phyloP scores from a whole-genome alignment of 2,113 vertebrate genomes.

The Tupaia tana region DNA sequence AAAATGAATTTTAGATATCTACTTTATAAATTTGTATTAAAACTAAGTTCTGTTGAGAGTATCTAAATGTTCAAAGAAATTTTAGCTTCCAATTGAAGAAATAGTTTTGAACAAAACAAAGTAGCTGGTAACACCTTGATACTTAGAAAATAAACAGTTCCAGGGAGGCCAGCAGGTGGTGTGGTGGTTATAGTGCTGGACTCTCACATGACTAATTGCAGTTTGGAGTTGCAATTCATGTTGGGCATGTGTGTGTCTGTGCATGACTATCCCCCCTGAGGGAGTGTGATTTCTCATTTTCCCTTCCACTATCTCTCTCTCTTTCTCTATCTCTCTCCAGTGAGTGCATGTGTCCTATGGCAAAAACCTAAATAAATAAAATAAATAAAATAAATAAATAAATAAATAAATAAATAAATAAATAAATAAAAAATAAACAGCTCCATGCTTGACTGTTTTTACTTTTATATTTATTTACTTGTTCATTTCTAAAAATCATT shows the following conservation, averaged over 20 bases:
- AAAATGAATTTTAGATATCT: neutral
- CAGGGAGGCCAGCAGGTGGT: neutral
- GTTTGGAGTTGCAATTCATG: too few relatives aligned
- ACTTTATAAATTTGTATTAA: slow-evolving; percentile 30
- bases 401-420: neutral
- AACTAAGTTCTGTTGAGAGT: slow-evolving; percentile 15
- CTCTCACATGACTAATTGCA: too few relatives aligned
- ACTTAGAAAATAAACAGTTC: neutral
- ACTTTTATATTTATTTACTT: neutral
- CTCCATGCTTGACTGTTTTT: neutral
- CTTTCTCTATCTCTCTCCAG: too few relatives aligned
- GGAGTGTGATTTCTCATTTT: too few relatives aligned
- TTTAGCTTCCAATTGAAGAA: neutral
- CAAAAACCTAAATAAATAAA: too few relatives aligned
- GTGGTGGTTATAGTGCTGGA: too few relatives aligned
- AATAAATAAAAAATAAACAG: neutral
- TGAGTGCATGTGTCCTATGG: too few relatives aligned
- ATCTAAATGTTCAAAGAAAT: slow-evolving; percentile 28
- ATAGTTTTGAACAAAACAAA: slow-evolving; percentile 17
- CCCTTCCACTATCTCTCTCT: too few relatives aligned
- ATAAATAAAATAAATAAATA: neutral
- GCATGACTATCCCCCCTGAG: too few relatives aligned
- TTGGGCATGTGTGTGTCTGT: too few relatives aligned
- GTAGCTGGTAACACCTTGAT: neutral
- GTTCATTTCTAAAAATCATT: neutral